Conservation (phyloP, 2,113 vertebrate species). For the Carassius gibelio region DNA sequence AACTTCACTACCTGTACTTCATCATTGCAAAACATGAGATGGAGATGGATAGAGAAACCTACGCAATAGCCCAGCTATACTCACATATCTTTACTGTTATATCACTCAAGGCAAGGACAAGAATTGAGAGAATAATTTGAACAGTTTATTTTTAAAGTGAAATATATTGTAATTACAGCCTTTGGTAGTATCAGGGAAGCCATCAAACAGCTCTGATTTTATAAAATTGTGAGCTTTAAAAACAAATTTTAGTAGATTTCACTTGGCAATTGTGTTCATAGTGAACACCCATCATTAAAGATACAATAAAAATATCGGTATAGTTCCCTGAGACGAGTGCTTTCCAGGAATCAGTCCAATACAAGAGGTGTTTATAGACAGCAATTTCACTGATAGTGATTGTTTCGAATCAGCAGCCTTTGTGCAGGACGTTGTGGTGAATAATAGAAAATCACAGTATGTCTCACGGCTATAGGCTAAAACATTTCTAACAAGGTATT, state of each 20-base stretch:
- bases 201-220: neutral
- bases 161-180: neutral
- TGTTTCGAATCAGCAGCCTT: constrained; percentile 22
- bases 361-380: neutral
- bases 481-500: neutral
- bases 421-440: neutral
- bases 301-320: neutral
- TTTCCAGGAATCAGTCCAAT: constrained; percentile 9
- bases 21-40: neutral
- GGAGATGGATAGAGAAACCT: neutral
- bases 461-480: neutral
- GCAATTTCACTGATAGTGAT: neutral
- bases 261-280: neutral
- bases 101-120: neutral
- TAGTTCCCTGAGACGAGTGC: neutral
- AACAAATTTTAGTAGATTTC: neutral
- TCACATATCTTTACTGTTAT: neutral
- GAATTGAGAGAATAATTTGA: neutral
- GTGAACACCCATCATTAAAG: neutral
- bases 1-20: neutral
- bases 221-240: neutral
- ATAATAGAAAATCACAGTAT: constrained; percentile 11
- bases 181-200: neutral
- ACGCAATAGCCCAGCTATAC: neutral
- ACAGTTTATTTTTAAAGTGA: neutral